phyloP scores from a whole-genome alignment of 1,140 invertebrate genomes.

The Eupeodes corollae region DNA sequence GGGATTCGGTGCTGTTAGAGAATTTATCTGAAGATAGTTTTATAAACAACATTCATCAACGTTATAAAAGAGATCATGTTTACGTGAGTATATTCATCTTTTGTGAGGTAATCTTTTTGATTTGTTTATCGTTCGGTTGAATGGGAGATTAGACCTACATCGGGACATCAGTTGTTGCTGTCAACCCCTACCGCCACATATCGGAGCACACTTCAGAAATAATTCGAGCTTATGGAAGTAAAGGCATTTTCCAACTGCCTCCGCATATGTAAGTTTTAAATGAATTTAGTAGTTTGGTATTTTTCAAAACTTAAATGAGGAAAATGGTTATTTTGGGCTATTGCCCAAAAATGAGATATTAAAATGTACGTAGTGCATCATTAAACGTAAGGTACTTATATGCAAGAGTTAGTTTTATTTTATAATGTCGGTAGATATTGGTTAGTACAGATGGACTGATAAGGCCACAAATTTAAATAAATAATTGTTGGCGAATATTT shows the following conservation, averaged over 20 bases:
- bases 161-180: conserved; percentile 61
- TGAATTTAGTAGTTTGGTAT: neutral
- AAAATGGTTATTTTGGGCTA: too few relatives aligned
- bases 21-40: conserved; percentile 65
- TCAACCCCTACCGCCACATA: conserved; percentile 65
- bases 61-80: conserved; percentile 67
- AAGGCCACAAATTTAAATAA: too few relatives aligned
- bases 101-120: too few relatives aligned
- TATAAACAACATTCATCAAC: conserved; percentile 59
- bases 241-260: conserved; percentile 71
- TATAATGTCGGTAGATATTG: too few relatives aligned
- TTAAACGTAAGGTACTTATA: too few relatives aligned
- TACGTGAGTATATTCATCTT: conserved; percentile 46
- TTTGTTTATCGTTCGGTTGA: neutral
- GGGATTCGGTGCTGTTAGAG: conserved; percentile 64
- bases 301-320: too few relatives aligned
- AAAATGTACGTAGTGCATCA: too few relatives aligned
- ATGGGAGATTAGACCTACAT: conserved; percentile 68
- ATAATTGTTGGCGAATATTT: too few relatives aligned
- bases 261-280: conserved; percentile 65
- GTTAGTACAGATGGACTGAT: too few relatives aligned
- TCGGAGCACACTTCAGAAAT: conserved; percentile 67
- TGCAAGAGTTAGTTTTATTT: too few relatives aligned
- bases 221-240: conserved; percentile 62
- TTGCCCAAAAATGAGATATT: too few relatives aligned